These are phyloP conservation scores for Pegea sp. DNA, from an alignment of 23 tunicate genomes.

Conservation along the genomic window DNA sequence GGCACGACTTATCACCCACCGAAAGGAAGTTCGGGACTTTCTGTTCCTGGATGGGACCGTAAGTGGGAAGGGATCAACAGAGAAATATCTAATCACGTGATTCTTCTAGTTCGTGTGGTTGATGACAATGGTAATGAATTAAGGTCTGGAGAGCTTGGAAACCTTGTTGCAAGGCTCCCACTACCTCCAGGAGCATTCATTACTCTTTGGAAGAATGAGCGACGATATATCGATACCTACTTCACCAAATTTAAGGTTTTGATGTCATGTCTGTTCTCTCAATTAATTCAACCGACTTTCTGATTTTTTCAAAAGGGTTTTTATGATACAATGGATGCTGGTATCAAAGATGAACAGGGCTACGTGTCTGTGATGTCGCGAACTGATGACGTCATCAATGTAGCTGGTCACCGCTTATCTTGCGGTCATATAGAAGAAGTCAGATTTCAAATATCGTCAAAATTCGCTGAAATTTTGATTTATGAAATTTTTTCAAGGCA, in stretches of 20 bases:
- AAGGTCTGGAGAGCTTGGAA: slow-evolving; percentile 43
- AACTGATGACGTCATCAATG: slow-evolving; percentile 96
- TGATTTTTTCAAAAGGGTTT: too few relatives aligned
- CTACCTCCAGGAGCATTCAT: slow-evolving; percentile 59
- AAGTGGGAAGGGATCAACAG: slow-evolving; percentile 4
- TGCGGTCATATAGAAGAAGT: slow-evolving; percentile 96
- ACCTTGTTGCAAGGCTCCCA: slow-evolving; percentile 68
- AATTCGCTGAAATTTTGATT: not conserved
- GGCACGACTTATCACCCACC: slow-evolving; percentile 47
- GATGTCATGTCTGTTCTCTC: too few relatives aligned
- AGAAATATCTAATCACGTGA: not conserved
- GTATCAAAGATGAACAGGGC: slow-evolving; percentile 69
- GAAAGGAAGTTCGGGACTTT: slow-evolving; percentile 46
- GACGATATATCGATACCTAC: slow-evolving; percentile 47
- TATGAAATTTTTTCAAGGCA: slow-evolving; percentile 13
- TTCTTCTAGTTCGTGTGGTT: slow-evolving; percentile 40
- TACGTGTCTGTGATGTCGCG: slow-evolving; percentile 95
- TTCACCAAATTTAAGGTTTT: slow-evolving; percentile 45
- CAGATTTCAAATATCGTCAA: not conserved
- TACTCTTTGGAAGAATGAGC: slow-evolving; percentile 65
- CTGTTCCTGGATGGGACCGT: slow-evolving; percentile 96
- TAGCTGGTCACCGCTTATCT: slow-evolving; percentile 83
- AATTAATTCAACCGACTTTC: too few relatives aligned
- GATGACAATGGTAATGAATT: slow-evolving; percentile 58
- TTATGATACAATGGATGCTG: slow-evolving; percentile 97